Conservation (phyloP, 2,113 vertebrate species). For the Colinus virginianus region DNA sequence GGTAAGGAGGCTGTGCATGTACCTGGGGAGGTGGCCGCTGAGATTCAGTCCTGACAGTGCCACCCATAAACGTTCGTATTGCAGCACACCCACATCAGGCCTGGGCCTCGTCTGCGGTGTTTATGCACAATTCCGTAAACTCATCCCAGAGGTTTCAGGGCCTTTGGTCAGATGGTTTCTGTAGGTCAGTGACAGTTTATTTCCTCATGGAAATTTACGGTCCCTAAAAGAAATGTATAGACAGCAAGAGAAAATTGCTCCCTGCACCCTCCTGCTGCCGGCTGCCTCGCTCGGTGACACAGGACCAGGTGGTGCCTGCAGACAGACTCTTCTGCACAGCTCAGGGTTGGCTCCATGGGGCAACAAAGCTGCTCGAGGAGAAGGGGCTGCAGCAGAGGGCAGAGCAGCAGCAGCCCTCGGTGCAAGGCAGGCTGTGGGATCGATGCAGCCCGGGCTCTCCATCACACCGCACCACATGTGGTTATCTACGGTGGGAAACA, state of each 20-base stretch:
- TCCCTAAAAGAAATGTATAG: neutral
- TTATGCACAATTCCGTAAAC: neutral
- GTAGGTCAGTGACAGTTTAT: neutral
- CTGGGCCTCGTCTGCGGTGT: neutral
- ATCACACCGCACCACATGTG: neutral
- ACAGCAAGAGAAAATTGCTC: neutral
- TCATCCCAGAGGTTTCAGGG: neutral
- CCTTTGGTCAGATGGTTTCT: neutral
- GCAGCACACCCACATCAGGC: too few species aligned
- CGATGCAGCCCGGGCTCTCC: constrained; percentile 10
- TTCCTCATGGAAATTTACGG: neutral
- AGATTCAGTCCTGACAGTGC: neutral
- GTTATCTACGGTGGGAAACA: neutral
- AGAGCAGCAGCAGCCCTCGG: neutral
- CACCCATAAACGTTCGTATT: neutral
- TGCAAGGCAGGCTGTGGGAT: neutral
- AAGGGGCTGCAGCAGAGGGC: accelerated
- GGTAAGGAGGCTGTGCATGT: neutral
- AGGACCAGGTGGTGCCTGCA: accelerated
- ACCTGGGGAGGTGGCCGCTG: accelerated
- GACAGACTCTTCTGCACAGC: accelerated
- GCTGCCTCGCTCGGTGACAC: neutral
- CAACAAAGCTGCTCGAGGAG: neutral
- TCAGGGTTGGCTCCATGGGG: neutral
- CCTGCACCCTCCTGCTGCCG: neutral